Evolutionary conservation across 2,888 invertebrate species (phyloP), one percentile per base, ranked within the genome.

Genomic region (Scaptodrosophila latifasciaeformis): DNA sequence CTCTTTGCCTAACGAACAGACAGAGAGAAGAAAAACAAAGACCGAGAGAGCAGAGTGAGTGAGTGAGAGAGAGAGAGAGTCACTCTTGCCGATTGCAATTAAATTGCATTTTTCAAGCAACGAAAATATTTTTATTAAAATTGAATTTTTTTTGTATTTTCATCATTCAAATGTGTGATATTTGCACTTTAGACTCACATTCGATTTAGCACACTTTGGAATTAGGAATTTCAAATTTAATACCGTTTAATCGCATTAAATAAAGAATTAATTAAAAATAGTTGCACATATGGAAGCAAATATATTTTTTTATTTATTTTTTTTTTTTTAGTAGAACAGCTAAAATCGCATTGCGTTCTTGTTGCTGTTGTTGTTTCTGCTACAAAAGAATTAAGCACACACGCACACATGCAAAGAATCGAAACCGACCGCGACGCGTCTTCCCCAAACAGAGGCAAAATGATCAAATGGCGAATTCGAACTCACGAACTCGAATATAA

Each of bases 241-340:
- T 40, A 42, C 27, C 12, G 5, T 44, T 29, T 13, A 44, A 24
- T 44, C 15, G 30, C 29, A 29, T 12, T 30, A 37, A 15, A 1
- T 12, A 5, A 13, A 34, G 2, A 13, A 34, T 64, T 61, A 58
- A 52, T 46, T 47, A 58, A 53, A 49, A 63, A 63, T 59, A 53
- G 61, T 47, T 70, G 65, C 67, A 70, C 75, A 74, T 74, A 67
- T 74, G 76, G 63, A 54, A 58, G 37, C 43, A 42, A n/a, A n/a
- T n/a, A n/a, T n/a, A 45, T 55, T 46, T 15, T 54, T 49, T 3
- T 34, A 2, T 34, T n/a, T n/a, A n/a, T n/a, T n/a, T n/a, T n/a
- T n/a, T n/a, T n/a, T n/a, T n/a, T n/a, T n/a, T n/a, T n/a, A n/a
- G n/a, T n/a, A n/a, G n/a, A n/a, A n/a, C n/a, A n/a, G n/a, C n/a